Evolutionary conservation across 2,113 vertebrate species (phyloP), one percentile per base, ranked within the genome.

Genomic region (Willisornis vidua): DNA sequence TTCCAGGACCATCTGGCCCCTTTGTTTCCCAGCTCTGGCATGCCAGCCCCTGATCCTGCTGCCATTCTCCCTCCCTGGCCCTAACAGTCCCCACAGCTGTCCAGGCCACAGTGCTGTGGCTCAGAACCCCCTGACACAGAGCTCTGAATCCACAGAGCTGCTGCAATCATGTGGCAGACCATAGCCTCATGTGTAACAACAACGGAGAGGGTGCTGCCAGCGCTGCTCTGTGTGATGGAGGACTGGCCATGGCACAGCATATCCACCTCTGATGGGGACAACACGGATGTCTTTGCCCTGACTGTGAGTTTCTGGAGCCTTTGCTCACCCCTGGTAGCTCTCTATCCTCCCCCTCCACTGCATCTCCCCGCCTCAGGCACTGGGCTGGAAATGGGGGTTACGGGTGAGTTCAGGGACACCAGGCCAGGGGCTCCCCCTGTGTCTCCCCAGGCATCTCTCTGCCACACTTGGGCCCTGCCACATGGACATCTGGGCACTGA

Each of bases 401-500:
- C 17, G n/a, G 46, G 33, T 45, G 24, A 23, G 24, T 7, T 35
- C 33, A 35, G 23, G 45, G 24, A 23, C 66, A 49, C 12, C 24
- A 28, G 46, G 33, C 24, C 4, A 0, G 66, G 6, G 19, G 33
- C 45, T 49, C 57, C 5, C n/a, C 18, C 39, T 25, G 45, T 7
- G 1, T 39, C 45, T 31, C 26, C 26, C 57, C 17, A 28, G 43
- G 33, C 17, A 12, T 35, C 33, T 28, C 66, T 17, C 46, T 49
- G 2, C 7, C 33, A 28, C 1, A 2, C n/a, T 39, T 2, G 0
- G 14, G 25, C 24, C 33, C 14, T 23, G 43, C 33, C 20, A 29
- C 43, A 31, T 4, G n/a, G 26, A 31, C 16, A 6, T 16, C 33
- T 49, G 9, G 3, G 43, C n/a, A n/a, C n/a, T n/a, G n/a, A n/a